phyloP scores from a whole-genome alignment of 2,797 vertebrate species.

The Spinibarbus caldwelli region DNA sequence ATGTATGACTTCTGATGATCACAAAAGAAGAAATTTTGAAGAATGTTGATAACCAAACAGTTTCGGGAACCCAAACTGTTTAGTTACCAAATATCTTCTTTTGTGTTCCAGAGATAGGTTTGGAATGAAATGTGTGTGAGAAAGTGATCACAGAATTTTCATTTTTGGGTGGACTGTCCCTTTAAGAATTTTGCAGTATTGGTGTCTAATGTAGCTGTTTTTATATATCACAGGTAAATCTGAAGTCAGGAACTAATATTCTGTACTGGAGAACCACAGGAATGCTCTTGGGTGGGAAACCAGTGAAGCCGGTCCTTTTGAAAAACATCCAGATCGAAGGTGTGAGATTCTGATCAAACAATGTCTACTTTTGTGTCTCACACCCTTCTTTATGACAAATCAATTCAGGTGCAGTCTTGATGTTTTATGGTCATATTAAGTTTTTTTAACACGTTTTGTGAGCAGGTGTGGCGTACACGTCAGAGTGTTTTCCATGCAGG shows the following conservation, averaged over 20 bases:
- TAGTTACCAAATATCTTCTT: neutral
- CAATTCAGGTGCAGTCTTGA: neutral
- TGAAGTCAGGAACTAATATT: constrained; percentile 96
- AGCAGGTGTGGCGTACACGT: constrained; percentile 94
- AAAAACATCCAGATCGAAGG: constrained; percentile 98
- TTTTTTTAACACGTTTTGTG: constrained; percentile 3
- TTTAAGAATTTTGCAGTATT: neutral
- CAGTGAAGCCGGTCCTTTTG: constrained; percentile 91
- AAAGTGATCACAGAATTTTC: neutral
- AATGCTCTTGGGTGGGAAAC: constrained; percentile 89
- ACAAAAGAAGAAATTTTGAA: neutral
- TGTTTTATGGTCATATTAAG: neutral
- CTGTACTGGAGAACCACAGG: constrained; percentile 98
- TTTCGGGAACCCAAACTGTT: too few relatives aligned
- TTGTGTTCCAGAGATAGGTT: neutral
- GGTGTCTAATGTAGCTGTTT: neutral
- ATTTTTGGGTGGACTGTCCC: neutral
- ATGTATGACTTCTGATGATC: neutral
- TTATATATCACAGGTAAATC: constrained; percentile 79
- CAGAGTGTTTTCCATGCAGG: constrained; percentile 94
- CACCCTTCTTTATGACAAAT: neutral
- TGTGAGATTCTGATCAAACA: constrained; percentile 58
- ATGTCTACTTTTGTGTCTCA: neutral
- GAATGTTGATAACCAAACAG: too few relatives aligned
- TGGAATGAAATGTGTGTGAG: neutral